These are phyloP conservation scores for Rana temporaria DNA, from an alignment of 2,113 vertebrate species.

Conservation along the genomic window DNA sequence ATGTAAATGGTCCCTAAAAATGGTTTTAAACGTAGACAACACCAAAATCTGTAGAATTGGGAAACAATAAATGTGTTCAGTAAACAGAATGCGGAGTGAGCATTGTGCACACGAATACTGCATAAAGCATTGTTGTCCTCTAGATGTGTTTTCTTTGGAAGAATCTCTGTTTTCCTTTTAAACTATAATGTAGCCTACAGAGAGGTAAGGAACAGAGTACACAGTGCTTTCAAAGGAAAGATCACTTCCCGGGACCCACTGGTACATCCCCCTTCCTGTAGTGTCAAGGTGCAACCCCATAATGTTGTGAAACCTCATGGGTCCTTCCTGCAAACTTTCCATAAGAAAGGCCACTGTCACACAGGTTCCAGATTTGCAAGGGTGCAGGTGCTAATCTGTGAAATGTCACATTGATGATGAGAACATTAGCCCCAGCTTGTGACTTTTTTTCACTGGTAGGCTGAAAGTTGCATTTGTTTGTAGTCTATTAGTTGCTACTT, in stretches of 20 bases:
- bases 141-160: conserved; percentile 42
- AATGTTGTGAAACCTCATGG: conserved; percentile 34
- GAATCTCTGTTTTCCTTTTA: conserved; percentile 51
- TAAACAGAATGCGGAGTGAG: background rate
- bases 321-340: conserved; percentile 49
- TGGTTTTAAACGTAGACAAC: too few relatives aligned
- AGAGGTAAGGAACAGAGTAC: conserved; percentile 35
- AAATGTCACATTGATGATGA: conserved; percentile 42
- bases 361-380: conserved; percentile 13
- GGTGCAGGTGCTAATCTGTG: conserved; percentile 48
- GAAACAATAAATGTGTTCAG: too few relatives aligned
- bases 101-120: background rate
- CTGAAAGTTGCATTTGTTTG: conserved; percentile 7
- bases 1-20: too few relatives aligned
- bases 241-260: conserved; percentile 20
- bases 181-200: conserved; percentile 34
- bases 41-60: too few relatives aligned
- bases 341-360: conserved; percentile 42
- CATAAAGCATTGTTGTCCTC: conserved; percentile 26
- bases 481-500: background rate
- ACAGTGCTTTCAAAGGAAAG: conserved; percentile 35
- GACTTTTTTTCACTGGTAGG: conserved; percentile 38
- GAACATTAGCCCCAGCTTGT: conserved; percentile 44
- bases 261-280: conserved; percentile 33
- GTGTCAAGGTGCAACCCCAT: conserved; percentile 3